Conservation (phyloP, 2,113 vertebrate species). For the Symphodus melops region DNA sequence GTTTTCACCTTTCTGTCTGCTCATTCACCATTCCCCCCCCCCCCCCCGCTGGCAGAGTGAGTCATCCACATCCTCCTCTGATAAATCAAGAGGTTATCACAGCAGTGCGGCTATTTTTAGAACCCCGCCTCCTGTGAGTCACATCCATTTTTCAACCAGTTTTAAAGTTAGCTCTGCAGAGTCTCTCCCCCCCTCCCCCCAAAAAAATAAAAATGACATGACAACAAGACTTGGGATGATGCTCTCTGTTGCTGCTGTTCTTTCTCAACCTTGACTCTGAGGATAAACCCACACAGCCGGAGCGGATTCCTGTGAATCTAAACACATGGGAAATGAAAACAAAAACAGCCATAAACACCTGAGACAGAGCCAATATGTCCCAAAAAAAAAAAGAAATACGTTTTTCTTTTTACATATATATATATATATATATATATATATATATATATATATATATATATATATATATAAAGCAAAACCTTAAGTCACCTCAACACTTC, state of each 20-base stretch:
- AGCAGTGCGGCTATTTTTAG: conserved; percentile 78
- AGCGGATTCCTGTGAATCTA: background rate
- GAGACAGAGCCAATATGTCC: conserved; percentile 7
- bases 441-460: too few species aligned
- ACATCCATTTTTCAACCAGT: conserved; percentile 73
- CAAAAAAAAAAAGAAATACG: too few species aligned
- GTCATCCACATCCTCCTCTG: conserved; percentile 78
- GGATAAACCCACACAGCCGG: background rate
- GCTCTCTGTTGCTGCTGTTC: conserved; percentile 11
- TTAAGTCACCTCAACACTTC: conserved; percentile 3
- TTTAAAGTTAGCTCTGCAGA: conserved; percentile 56
- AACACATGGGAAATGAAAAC: background rate
- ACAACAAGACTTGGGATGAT: conserved; percentile 46
- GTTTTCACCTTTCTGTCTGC: conserved; percentile 38
- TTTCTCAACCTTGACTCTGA: conserved; percentile 4
- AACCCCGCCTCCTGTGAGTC: conserved; percentile 52
- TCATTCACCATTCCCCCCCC: conserved; percentile 50
- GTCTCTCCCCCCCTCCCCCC: conserved; percentile 32
- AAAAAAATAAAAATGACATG: too few species aligned
- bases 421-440: too few species aligned
- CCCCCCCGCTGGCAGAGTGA: conserved; percentile 62
- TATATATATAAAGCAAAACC: background rate
- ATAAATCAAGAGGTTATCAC: conserved; percentile 83
- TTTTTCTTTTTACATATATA: too few species aligned
- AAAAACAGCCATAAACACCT: background rate